A percentile compares a stretch with the other conserved stretches of the same genome.
Evolutionary conservation across 1,140 invertebrate genomes (phyloP).

Genomic region (Meloidogyne floridensis): DNA sequence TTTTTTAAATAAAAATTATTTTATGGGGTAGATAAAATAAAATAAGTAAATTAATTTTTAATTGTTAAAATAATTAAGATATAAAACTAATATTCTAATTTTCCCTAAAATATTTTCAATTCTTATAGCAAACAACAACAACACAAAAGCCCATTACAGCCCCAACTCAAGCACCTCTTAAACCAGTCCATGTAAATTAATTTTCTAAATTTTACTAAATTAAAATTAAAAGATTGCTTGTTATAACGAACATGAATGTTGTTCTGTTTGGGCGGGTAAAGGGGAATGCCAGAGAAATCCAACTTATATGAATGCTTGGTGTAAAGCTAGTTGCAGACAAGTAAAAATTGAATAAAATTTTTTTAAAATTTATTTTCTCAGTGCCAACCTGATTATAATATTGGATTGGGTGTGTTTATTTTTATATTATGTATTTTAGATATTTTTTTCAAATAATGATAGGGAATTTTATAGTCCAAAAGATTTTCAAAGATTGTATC

Average conservation of each 20-base stretch:
- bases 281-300: constrained; percentile 23
- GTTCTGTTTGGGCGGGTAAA: constrained; percentile 22
- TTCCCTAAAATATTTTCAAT: too few relatives aligned
- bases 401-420: constrained; percentile 14
- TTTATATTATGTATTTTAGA: neutral
- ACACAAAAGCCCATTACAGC: neutral
- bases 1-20: too few relatives aligned
- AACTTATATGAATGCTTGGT: constrained; percentile 47
- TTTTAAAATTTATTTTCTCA: neutral
- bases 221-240: constrained; percentile 35
- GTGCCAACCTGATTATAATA: constrained; percentile 29
- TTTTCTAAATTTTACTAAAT: neutral
- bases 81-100: too few relatives aligned
- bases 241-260: constrained; percentile 56
- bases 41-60: too few relatives aligned
- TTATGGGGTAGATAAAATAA: too few relatives aligned
- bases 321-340: constrained; percentile 41
- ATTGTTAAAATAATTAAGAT: too few relatives aligned
- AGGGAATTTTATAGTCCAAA: too few relatives aligned
- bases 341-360: neutral
- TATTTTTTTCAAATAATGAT: too few relatives aligned
- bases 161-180: neutral
- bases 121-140: too few relatives aligned
- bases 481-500: too few relatives aligned
- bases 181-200: neutral